phyloP scores from a whole-genome alignment of 2,797 vertebrate genomes.

The Holocentrus rufus region DNA sequence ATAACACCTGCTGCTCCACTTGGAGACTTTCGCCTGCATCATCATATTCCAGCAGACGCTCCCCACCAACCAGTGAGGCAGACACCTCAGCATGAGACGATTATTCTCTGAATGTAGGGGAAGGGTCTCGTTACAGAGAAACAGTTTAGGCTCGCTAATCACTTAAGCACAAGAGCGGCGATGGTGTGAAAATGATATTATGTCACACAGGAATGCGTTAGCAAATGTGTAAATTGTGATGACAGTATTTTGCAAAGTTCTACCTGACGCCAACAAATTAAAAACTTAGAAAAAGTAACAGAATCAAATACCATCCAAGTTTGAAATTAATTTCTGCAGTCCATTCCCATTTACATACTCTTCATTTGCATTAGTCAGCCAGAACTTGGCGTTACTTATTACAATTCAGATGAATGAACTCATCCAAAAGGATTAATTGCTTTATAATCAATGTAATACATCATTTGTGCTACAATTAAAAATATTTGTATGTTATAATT shows the following conservation, averaged over 20 bases:
- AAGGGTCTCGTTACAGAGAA: conserved; percentile 36
- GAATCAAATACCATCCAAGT: neutral
- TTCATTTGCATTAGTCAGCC: neutral
- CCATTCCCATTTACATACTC: too few relatives aligned
- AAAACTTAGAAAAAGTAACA: neutral
- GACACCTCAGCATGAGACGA: conserved; percentile 2
- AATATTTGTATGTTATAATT: too few relatives aligned
- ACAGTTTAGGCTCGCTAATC: neutral
- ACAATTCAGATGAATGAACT: neutral
- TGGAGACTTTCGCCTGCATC: conserved; percentile 57
- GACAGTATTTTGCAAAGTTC: neutral
- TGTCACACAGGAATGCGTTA: conserved; percentile 9
- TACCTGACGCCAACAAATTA: neutral
- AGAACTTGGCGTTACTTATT: neutral
- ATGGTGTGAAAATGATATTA: conserved; percentile 14
- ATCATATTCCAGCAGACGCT: conserved; percentile 59
- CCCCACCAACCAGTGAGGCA: neutral
- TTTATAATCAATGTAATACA: too few relatives aligned
- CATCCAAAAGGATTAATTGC: too few relatives aligned
- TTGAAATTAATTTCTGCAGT: neutral
- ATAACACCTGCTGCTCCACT: conserved; percentile 70
- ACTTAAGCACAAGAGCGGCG: conserved; percentile 16
- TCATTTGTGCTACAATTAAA: too few relatives aligned
- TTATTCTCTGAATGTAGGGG: conserved; percentile 82
- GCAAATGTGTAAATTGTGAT: neutral